phyloP scores from a whole-genome alignment of 2,797 vertebrate genomes.

The Coreius guichenoti region DNA sequence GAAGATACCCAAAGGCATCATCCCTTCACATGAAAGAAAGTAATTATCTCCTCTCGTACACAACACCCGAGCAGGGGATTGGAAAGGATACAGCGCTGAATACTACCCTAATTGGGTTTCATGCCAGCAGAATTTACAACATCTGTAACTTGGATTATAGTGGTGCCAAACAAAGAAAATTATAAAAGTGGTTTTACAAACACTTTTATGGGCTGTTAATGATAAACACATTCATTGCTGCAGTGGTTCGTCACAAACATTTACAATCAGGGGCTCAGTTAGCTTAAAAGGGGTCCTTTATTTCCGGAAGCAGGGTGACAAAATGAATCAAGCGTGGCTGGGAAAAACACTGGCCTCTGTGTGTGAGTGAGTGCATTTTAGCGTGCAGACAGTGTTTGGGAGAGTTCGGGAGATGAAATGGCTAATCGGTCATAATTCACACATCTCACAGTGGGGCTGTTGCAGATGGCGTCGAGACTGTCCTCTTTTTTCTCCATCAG shows the following conservation, averaged over 20 bases:
- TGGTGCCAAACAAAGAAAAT: constrained; percentile 65
- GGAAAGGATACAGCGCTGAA: constrained; percentile 63
- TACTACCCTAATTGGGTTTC: constrained; percentile 68
- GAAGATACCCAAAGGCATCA: constrained; percentile 51
- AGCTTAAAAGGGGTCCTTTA: constrained; percentile 42
- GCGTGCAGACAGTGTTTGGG: constrained; percentile 18
- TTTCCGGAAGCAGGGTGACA: constrained; percentile 37
- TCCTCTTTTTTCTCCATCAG: constrained; percentile 64
- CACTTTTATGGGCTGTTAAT: constrained; percentile 70
- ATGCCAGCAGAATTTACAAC: constrained; percentile 68
- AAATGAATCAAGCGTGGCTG: constrained; percentile 34
- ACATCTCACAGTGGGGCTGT: constrained; percentile 72
- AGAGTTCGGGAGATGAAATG: constrained; percentile 49
- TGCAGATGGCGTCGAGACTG: constrained; percentile 71
- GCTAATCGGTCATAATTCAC: constrained; percentile 70
- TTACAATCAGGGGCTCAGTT: constrained; percentile 54
- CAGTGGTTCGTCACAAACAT: constrained; percentile 56
- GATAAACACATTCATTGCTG: constrained; percentile 65
- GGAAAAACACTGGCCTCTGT: constrained; percentile 19
- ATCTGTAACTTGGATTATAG: constrained; percentile 72
- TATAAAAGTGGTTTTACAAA: constrained; percentile 69
- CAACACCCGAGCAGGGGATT: constrained; percentile 40
- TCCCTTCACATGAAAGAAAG: constrained; percentile 53
- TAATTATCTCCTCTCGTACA: constrained; percentile 63
- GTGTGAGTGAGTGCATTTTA: constrained; percentile 15